Evolutionary conservation across 1,140 invertebrate species (phyloP).

Genomic region (Zeugodacus cucurbitae): DNA sequence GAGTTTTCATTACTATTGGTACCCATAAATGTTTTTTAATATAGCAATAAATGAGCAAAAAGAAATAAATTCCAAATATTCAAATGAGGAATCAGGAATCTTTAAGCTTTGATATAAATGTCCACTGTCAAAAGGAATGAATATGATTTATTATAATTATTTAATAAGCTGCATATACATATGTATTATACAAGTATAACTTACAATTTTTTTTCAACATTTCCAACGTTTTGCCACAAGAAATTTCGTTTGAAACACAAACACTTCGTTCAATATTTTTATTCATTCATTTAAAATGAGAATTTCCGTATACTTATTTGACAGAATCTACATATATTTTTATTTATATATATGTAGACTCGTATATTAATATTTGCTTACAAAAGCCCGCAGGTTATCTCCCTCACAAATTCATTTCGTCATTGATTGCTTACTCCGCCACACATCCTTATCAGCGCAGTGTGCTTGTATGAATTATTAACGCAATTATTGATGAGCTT

Average conservation of each 20-base stretch:
- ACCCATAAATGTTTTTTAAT: no score
- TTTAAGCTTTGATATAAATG: background rate
- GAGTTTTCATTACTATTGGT: no score
- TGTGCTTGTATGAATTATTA: background rate
- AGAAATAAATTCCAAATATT: background rate
- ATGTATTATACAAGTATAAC: no score
- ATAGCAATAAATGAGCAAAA: no score
- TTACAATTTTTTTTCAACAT: no score
- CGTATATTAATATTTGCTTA: background rate
- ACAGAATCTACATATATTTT: no score
- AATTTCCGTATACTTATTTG: no score
- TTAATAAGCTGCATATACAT: background rate
- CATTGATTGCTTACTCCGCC: background rate
- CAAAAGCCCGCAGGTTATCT: background rate
- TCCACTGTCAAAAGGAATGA: background rate
- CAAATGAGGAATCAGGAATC: background rate
- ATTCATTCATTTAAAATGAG: no score
- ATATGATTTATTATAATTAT: background rate
- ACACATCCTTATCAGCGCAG: background rate
- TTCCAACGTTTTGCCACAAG: no score
- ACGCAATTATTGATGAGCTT: conserved; percentile 9
- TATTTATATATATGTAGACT: background rate
- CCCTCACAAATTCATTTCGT: background rate
- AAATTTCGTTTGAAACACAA: no score
- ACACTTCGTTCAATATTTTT: no score